Evolutionary conservation across 1,140 invertebrate species (phyloP), one percentile per base, ranked within the genome.

Genomic region (Cotesia typhae): DNA sequence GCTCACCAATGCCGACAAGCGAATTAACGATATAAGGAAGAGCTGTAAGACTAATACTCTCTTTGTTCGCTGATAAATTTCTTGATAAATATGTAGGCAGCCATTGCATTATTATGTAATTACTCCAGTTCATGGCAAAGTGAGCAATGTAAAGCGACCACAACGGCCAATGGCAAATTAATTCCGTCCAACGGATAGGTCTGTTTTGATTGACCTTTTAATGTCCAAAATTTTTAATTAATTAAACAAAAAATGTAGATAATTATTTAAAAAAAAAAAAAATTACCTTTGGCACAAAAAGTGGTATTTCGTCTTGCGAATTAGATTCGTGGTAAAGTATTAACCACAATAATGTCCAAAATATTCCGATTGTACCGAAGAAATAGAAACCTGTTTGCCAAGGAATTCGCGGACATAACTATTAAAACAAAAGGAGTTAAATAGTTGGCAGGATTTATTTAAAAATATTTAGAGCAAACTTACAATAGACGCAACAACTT

Each of bases 41-140:
- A 4, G 93, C 93, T 55, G 93, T 94, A 59, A 93, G 88, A 87
- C 93, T 94, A 72, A 95, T 91, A 80, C 91, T 91, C 80, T 92
- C 89, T 75, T 90, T 89, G 76, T 93, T 91, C 12, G 91, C 93
- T 14, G 90, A 91, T 20, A 95, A 86, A 79, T 90, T 90, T 63
- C 90, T 84, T 3, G 90, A 83, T 75, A 95, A 84, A 82, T 94
- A 94, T 4, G 92, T 94, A 2, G 93, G 93, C 71, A 95, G 83
- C 93, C 93, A 95, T 79, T 94, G 92, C 92, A 94, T 94, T 74
- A 95, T 93, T 71, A 94, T 94, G 78, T 94, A 94, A 77, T 92
- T 94, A 47, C 91, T 92, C 93, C 93, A 95, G 82, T 94, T 94
- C 93, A 95, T 94, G 28, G 92, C 90, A 85, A 94, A 94, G 84